Percentiles rank a stretch among this genome's conserved stretches.
Evolutionary conservation across 1,140 invertebrate genomes (phyloP).

Genomic region (Drosophila grimshawi): DNA sequence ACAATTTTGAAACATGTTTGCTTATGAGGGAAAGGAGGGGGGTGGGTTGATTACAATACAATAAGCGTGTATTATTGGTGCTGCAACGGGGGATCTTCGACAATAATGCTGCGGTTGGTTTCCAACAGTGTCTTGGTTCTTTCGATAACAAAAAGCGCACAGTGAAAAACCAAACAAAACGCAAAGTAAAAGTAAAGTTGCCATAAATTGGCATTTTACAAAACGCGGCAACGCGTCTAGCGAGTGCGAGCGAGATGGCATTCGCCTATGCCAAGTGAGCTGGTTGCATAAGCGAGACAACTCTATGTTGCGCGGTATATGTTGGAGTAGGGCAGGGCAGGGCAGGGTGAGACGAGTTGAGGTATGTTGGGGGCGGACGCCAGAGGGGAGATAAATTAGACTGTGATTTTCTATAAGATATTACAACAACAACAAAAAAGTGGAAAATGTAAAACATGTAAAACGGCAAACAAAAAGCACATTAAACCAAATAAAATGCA

Average conservation of each 20-base stretch:
- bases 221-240: slow-evolving; percentile 19
- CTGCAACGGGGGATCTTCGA: slow-evolving; percentile 24
- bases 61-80: background rate
- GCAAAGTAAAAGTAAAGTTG: slow-evolving; percentile 26
- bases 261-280: slow-evolving; percentile 1
- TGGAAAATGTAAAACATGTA: slow-evolving; percentile 9
- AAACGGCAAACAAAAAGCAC: slow-evolving; percentile 16
- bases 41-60: background rate
- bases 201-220: slow-evolving; percentile 27
- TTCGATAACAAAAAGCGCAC: slow-evolving; percentile 1
- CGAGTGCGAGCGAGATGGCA: too few species aligned
- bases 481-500: background rate
- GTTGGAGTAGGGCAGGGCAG: background rate
- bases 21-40: background rate
- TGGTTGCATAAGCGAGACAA: slow-evolving; percentile 26
- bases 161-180: slow-evolving; percentile 19
- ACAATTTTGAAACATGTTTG: slow-evolving; percentile 28
- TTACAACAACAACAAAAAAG: slow-evolving; percentile 12
- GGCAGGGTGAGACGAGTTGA: background rate
- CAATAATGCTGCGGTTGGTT: background rate
- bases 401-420: slow-evolving; percentile 6
- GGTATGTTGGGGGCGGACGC: background rate
- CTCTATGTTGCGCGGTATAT: slow-evolving; percentile 13
- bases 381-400: slow-evolving; percentile 15
- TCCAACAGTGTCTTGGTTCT: slow-evolving; percentile 1